These are phyloP conservation scores for Gallirallus australis DNA, from an alignment of 2,797 vertebrate species.

Conservation along the genomic window DNA sequence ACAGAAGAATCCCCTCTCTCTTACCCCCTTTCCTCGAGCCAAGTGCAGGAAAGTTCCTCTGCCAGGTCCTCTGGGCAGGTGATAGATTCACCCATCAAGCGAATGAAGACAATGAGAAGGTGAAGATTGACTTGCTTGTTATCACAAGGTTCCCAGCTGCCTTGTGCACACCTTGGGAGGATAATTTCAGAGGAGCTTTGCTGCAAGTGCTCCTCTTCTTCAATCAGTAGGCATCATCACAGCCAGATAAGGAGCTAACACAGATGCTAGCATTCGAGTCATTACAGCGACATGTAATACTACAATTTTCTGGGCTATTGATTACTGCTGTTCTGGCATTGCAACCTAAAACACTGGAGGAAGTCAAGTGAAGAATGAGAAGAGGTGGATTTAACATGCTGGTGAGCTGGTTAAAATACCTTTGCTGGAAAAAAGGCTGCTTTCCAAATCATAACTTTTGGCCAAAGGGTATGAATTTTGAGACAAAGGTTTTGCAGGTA, in stretches of 20 bases:
- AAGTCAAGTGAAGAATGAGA: constrained; percentile 23
- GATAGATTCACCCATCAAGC: background rate
- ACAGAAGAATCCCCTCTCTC: background rate
- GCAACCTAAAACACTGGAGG: constrained; percentile 27
- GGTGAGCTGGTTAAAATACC: background rate
- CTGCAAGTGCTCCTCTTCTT: constrained; percentile 21
- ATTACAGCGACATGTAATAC: background rate
- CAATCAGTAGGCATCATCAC: constrained; percentile 32
- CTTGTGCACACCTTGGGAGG: rapidly evolving
- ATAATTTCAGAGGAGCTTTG: constrained; percentile 42
- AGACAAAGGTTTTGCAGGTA: background rate
- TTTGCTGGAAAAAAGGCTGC: background rate
- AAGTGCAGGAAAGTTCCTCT: background rate
- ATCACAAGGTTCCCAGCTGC: constrained; percentile 44
- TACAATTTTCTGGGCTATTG: constrained; percentile 52
- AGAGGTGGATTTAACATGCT: background rate
- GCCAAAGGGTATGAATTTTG: background rate
- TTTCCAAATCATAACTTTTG: background rate
- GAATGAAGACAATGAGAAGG: constrained; percentile 3
- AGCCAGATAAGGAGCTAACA: background rate
- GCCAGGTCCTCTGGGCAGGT: constrained; percentile 29
- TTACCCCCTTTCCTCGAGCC: background rate
- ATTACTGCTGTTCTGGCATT: constrained; percentile 33
- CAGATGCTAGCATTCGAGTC: background rate
- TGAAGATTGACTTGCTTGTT: constrained; percentile 45